Conservation (phyloP, 2,797 vertebrate species). For the Dallia pectoralis region DNA sequence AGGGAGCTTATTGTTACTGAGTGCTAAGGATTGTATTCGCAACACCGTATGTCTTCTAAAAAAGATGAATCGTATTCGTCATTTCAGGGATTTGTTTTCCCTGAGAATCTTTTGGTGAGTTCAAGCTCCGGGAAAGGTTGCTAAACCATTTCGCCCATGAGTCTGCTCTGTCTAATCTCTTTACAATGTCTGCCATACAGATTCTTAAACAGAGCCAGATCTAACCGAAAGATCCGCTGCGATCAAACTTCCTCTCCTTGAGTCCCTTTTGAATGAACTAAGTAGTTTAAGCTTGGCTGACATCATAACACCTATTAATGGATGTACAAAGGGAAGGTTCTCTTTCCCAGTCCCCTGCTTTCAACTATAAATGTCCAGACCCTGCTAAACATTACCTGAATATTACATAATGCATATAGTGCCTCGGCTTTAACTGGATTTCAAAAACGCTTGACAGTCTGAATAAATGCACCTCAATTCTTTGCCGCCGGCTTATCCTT, state of each 20-base stretch:
- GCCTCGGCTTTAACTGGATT: conserved; percentile 24
- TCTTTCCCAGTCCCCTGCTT: not conserved
- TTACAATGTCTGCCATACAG: not conserved
- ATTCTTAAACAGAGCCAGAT: not conserved
- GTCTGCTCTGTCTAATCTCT: not conserved
- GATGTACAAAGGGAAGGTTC: conserved; percentile 22
- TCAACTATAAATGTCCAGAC: not conserved
- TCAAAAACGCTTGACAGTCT: conserved; percentile 23
- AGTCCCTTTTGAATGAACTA: not conserved
- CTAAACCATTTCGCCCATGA: not conserved
- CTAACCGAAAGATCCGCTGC: not conserved
- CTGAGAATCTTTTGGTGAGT: conserved; percentile 48
- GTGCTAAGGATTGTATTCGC: conserved; percentile 64
- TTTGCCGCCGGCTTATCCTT: conserved; percentile 34
- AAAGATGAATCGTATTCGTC: conserved; percentile 8
- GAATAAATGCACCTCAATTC: not conserved
- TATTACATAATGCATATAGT: conserved; percentile 28
- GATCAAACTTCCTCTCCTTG: not conserved
- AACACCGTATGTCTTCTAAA: conserved; percentile 45
- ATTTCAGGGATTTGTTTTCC: conserved; percentile 28
- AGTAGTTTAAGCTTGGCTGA: not conserved
- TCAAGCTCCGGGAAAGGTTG: conserved; percentile 4
- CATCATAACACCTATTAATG: conserved; percentile 44
- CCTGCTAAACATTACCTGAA: conserved; percentile 23
- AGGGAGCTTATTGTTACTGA: conserved; percentile 29